phyloP scores from a whole-genome alignment of 2,113 vertebrate species.

The Chelonoidis abingdonii region DNA sequence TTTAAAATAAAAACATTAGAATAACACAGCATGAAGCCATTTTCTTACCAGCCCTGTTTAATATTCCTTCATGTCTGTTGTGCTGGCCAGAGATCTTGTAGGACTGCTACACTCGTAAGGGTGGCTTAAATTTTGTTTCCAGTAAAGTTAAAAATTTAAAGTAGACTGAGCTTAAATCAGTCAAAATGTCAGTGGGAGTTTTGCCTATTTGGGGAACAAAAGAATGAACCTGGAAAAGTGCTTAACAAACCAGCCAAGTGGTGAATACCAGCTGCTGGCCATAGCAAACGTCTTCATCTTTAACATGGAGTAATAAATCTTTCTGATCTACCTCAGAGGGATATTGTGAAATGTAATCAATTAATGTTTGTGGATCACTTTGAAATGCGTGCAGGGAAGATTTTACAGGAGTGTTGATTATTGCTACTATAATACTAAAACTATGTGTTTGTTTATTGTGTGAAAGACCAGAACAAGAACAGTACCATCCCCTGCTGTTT shows the following conservation, averaged over 20 bases:
- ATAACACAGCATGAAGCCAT: neutral
- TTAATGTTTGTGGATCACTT: neutral
- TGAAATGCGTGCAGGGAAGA: neutral
- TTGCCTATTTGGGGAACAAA: neutral
- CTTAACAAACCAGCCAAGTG: neutral
- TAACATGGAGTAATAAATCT: neutral
- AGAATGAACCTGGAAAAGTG: neutral
- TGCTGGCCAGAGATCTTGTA: neutral
- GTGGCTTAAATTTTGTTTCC: neutral
- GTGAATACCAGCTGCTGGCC: neutral
- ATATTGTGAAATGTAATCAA: neutral
- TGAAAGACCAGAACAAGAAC: neutral
- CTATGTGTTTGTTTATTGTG: neutral
- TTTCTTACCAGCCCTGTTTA: neutral
- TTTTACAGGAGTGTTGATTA: neutral
- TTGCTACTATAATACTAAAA: neutral
- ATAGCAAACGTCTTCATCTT: neutral
- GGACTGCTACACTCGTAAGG: neutral
- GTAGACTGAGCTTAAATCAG: neutral
- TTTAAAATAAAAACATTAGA: neutral
- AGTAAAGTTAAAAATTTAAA: neutral
- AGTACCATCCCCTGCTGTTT: neutral
- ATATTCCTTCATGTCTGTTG: neutral
- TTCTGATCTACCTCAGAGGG: neutral
- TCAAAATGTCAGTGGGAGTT: neutral